Percentiles rank a stretch among this genome's conserved stretches.
These are phyloP conservation scores for Intellagama lesueurii DNA, from an alignment of 2,797 vertebrate species.

Conservation along the genomic window DNA sequence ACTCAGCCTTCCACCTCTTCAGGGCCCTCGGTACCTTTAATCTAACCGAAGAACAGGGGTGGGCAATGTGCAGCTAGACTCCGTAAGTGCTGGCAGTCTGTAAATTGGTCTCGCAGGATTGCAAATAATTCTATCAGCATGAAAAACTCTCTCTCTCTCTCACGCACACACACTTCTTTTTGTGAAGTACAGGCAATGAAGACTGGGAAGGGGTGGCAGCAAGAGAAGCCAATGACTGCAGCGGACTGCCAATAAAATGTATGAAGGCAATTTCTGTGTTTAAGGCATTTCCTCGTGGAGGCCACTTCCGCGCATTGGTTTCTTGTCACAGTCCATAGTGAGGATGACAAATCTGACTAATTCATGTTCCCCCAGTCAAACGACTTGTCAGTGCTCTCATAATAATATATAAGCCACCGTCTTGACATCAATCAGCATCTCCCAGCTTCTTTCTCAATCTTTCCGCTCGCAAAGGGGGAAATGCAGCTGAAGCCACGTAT, in stretches of 20 bases:
- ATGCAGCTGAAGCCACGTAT: slow-evolving; percentile 2
- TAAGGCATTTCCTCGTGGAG: slow-evolving; percentile 13
- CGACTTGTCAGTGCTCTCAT: slow-evolving; percentile 43
- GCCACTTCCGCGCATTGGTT: background rate
- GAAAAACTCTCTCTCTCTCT: background rate
- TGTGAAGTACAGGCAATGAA: too few species aligned
- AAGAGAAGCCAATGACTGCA: background rate
- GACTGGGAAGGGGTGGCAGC: too few species aligned
- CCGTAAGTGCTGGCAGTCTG: rapidly evolving
- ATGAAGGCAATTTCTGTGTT: slow-evolving; percentile 25
- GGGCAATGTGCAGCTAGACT: too few species aligned
- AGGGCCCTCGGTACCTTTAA: too few species aligned
- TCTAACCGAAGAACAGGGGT: too few species aligned
- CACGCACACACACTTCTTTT: too few species aligned
- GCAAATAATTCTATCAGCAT: background rate
- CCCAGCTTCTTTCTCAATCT: slow-evolving; percentile 26
- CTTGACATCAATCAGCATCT: slow-evolving; percentile 37
- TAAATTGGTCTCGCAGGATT: background rate
- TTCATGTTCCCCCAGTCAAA: slow-evolving; percentile 14
- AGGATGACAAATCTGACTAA: slow-evolving; percentile 26
- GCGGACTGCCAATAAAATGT: background rate
- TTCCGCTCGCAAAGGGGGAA: slow-evolving; percentile 1
- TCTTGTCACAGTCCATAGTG: slow-evolving; percentile 27
- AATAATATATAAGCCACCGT: slow-evolving; percentile 25
- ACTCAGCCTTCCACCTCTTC: too few species aligned